Percentiles rank a stretch among this genome's conserved stretches.
Conservation (phyloP, 1,140 invertebrate genomes). For the Aricia agestis region DNA sequence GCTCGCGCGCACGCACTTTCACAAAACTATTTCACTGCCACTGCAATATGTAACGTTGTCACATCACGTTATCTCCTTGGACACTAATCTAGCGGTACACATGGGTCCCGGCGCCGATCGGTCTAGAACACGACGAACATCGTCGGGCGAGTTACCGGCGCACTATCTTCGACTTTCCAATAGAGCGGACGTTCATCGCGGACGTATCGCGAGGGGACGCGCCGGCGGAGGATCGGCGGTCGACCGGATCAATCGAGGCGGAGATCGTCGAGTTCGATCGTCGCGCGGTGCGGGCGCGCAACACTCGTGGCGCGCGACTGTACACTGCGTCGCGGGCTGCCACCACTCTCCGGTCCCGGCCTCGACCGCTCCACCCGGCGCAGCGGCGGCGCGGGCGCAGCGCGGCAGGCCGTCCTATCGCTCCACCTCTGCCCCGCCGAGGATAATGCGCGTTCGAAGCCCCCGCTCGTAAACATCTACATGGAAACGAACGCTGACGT, state of each 20-base stretch:
- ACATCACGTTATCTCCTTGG: constrained; percentile 70
- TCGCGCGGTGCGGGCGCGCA: constrained; percentile 61
- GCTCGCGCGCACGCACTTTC: constrained; percentile 68
- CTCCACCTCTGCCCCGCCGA: constrained; percentile 56
- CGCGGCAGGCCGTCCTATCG: constrained; percentile 44
- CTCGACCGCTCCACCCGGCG: constrained; percentile 48
- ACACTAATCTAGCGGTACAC: constrained; percentile 44
- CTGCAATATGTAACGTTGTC: constrained; percentile 62
- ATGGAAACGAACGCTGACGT: constrained; percentile 21
- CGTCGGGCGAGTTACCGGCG: constrained; percentile 35
- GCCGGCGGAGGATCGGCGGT: constrained; percentile 29
- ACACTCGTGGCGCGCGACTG: constrained; percentile 63
- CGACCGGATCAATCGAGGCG: constrained; percentile 50
- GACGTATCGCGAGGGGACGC: constrained; percentile 34
- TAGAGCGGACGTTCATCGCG: constrained; percentile 37
- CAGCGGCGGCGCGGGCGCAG: constrained; percentile 35
- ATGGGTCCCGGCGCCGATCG: constrained; percentile 52
- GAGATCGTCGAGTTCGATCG: constrained; percentile 40
- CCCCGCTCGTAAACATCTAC: background rate
- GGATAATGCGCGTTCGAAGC: constrained; percentile 39
- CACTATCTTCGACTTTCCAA: constrained; percentile 44
- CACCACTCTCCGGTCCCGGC: constrained; percentile 66
- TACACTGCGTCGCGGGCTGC: constrained; percentile 51
- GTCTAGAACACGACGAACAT: constrained; percentile 52
- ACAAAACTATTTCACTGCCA: constrained; percentile 71